phyloP scores from a whole-genome alignment of 1,140 invertebrate species.

The Aphaenogaster rudis region DNA sequence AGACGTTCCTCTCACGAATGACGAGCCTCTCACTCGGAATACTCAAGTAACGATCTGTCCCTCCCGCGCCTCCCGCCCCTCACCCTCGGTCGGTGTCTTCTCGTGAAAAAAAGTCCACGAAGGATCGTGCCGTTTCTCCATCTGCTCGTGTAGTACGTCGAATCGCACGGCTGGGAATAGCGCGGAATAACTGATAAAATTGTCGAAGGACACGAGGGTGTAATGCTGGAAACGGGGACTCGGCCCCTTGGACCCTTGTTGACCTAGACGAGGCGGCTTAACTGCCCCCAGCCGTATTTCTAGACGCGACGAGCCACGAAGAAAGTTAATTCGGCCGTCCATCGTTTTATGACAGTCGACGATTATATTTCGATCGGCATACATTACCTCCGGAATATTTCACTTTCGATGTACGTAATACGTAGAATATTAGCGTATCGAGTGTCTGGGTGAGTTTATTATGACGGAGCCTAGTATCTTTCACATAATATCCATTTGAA shows the following conservation, averaged over 20 bases:
- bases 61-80: conserved; percentile 36
- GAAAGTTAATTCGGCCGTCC: conserved; percentile 27
- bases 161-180: conserved; percentile 77
- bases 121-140: conserved; percentile 61
- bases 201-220: conserved; percentile 71
- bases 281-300: conserved; percentile 8
- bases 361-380: conserved; percentile 44
- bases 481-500: conserved; percentile 38
- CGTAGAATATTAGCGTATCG: conserved; percentile 11
- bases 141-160: conserved; percentile 74
- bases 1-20: conserved; percentile 59
- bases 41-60: conserved; percentile 69
- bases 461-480: neutral
- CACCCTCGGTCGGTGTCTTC: conserved; percentile 43
- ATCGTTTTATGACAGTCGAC: conserved; percentile 7
- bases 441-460: conserved; percentile 29
- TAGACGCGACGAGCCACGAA: conserved; percentile 27
- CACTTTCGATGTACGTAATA: neutral
- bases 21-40: conserved; percentile 72
- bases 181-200: conserved; percentile 79
- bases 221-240: conserved; percentile 54
- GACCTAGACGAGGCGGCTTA: conserved; percentile 47
- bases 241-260: conserved; percentile 36
- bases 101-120: conserved; percentile 38
- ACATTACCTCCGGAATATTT: conserved; percentile 36